Conservation (phyloP, 2,113 vertebrate genomes). For the Talpa occidentalis region DNA sequence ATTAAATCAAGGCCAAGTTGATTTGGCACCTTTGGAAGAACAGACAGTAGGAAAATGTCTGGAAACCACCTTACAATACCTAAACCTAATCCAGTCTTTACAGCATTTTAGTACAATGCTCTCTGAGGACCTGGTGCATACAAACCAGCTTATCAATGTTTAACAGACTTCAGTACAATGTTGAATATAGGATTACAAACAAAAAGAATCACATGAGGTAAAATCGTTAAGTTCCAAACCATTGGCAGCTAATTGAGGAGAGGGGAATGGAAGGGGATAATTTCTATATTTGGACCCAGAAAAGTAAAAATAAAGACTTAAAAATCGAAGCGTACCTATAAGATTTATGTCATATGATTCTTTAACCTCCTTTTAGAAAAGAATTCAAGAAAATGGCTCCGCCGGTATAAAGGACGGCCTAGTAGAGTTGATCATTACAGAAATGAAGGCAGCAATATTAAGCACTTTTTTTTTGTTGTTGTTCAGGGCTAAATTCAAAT, state of each 20-base stretch:
- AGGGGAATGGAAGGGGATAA: conserved; percentile 44
- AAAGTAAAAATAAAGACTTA: conserved; percentile 63
- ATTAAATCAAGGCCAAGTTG: conserved; percentile 78
- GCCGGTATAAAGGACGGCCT: background rate
- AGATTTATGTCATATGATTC: conserved; percentile 64
- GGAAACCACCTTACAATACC: conserved; percentile 80
- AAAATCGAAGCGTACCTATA: conserved; percentile 23
- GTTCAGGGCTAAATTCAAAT: conserved; percentile 54
- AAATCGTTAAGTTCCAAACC: conserved; percentile 78
- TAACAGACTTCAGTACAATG: conserved; percentile 85
- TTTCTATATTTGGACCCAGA: conserved; percentile 72
- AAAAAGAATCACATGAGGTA: conserved; percentile 80
- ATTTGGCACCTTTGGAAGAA: conserved; percentile 78
- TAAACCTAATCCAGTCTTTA: conserved; percentile 83
- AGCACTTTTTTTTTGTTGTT: background rate
- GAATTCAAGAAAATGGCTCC: conserved; percentile 43
- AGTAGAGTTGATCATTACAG: conserved; percentile 27
- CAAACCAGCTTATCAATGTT: conserved; percentile 86
- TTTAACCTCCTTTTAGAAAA: conserved; percentile 59
- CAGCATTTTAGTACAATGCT: conserved; percentile 78
- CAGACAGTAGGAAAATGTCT: conserved; percentile 74
- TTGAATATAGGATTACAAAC: conserved; percentile 85
- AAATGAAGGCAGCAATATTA: conserved; percentile 40
- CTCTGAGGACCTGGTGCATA: conserved; percentile 74
- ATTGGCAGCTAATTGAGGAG: conserved; percentile 81